Evolutionary conservation across 2,888 invertebrate genomes (phyloP).

Genomic region (Horisme vitalbata): DNA sequence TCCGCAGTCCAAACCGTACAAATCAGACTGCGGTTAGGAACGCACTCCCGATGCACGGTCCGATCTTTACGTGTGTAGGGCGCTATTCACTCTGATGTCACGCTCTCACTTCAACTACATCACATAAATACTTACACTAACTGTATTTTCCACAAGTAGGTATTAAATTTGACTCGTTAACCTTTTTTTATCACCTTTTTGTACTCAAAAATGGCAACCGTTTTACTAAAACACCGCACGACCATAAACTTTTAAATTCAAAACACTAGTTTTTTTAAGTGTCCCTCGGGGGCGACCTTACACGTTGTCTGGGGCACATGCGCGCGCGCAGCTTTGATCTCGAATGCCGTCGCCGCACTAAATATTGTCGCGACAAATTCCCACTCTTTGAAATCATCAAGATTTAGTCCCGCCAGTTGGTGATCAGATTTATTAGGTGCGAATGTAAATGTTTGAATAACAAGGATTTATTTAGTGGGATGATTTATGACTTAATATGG

Average conservation of each 20-base stretch:
- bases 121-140: too few species aligned
- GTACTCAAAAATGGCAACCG: constrained; percentile 32
- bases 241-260: constrained; percentile 74
- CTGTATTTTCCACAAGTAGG: too few species aligned
- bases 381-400: constrained; percentile 70
- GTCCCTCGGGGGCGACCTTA: constrained; percentile 68
- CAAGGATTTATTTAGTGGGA: constrained; percentile 9
- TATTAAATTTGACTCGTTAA: too few species aligned
- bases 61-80: too few species aligned
- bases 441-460: constrained; percentile 45
- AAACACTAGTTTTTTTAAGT: constrained; percentile 63
- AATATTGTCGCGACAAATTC: constrained; percentile 79
- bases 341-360: constrained; percentile 57
- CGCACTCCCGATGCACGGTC: too few species aligned
- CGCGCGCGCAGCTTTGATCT: constrained; percentile 55
- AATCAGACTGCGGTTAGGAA: too few species aligned
- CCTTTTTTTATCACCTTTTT: constrained; percentile 18
- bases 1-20: too few species aligned
- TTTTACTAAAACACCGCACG: constrained; percentile 30
- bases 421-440: constrained; percentile 68
- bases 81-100: too few species aligned
- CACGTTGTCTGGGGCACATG: constrained; percentile 57
- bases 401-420: constrained; percentile 51
- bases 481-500: neutral
- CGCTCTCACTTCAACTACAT: too few species aligned